Evolutionary conservation across 2,797 vertebrate species (phyloP).

Genomic region (Emys orbicularis): DNA sequence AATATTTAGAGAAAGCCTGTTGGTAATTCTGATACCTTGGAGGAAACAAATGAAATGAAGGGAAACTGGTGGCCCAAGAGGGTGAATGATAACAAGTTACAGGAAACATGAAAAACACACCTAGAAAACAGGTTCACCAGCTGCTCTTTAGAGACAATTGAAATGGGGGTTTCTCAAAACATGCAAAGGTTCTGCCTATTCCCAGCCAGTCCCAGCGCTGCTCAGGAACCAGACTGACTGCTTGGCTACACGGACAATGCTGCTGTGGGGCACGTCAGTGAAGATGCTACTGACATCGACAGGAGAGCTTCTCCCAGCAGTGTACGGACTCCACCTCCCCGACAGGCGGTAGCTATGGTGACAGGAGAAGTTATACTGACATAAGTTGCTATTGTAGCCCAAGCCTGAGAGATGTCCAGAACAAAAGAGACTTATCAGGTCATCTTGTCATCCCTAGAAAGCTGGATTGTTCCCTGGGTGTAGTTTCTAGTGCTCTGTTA

Average conservation of each 20-base stretch:
- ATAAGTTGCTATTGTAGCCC: not conserved
- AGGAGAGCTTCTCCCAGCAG: no score
- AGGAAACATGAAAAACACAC: not conserved
- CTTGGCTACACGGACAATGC: not conserved
- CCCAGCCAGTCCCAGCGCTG: no score
- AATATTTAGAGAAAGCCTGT: not conserved
- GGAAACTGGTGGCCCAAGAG: not conserved
- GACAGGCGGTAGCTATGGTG: not conserved
- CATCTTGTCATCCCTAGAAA: not conserved
- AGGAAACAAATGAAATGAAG: not conserved
- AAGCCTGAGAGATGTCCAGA: not conserved
- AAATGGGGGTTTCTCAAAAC: not conserved
- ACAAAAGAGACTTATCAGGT: not conserved
- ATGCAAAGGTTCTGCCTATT: not conserved
- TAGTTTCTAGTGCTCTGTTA: not conserved
- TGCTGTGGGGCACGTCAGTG: no score
- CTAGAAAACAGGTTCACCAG: not conserved
- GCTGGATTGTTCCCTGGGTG: not conserved
- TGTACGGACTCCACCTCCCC: no score
- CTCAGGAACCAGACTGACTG: not conserved
- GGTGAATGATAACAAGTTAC: not conserved
- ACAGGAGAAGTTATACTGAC: not conserved
- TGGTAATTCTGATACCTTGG: not conserved
- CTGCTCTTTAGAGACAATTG: not conserved
- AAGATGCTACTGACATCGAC: no score